Conservation (phyloP, 53 echinoderm and acorn worm species). For the Astropecten irregularis region DNA sequence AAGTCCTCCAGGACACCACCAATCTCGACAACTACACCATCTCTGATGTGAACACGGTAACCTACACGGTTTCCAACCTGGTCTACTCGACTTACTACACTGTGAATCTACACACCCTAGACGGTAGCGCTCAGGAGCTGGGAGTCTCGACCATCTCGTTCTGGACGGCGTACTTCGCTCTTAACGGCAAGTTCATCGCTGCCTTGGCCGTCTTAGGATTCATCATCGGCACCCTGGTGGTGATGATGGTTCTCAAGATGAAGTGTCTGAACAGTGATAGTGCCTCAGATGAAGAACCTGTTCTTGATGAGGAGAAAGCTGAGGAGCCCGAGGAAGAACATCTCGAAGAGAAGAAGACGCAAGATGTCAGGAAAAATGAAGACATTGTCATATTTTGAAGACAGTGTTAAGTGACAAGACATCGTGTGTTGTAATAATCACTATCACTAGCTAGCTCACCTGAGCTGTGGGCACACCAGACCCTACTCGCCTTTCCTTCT, state of each 20-base stretch:
- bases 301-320: no score
- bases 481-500: no score
- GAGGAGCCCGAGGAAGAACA: no score
- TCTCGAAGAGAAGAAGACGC: no score
- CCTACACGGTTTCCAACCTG: constrained; percentile 32
- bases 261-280: neutral
- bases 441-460: no score
- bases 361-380: neutral
- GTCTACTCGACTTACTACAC: constrained; percentile 61
- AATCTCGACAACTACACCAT: constrained; percentile 48
- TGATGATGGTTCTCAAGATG: constrained; percentile 35
- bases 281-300: neutral
- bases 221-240: constrained; percentile 35
- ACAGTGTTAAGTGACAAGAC: neutral
- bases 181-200: constrained; percentile 38
- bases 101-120: constrained; percentile 40
- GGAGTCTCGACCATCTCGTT: constrained; percentile 21
- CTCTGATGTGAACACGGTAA: constrained; percentile 8
- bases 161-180: constrained; percentile 43
- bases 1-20: neutral
- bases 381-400: constrained; percentile 16
- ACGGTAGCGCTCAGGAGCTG: neutral
- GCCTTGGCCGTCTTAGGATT: constrained; percentile 51
- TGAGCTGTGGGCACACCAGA: no score
- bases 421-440: no score